Conservation (phyloP, 2,113 vertebrate genomes). For the Rhea pennata region DNA sequence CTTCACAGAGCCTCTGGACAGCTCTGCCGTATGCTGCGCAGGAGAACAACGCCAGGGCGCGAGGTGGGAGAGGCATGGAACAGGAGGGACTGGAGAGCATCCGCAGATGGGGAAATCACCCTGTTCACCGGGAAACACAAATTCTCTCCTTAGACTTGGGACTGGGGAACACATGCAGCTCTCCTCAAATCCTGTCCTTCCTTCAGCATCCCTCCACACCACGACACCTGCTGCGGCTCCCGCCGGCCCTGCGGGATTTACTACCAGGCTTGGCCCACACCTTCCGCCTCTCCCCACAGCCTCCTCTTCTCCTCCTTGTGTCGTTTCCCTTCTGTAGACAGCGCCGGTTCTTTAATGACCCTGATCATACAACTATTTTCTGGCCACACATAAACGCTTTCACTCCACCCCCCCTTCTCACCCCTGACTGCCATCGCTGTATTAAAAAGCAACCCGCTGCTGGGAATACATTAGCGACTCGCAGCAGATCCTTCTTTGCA, state of each 20-base stretch:
- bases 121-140: accelerated
- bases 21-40: no score
- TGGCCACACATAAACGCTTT: conserved; percentile 65
- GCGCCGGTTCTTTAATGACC: conserved; percentile 32
- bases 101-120: not conserved
- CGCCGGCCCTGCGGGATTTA: not conserved
- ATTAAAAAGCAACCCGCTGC: conserved; percentile 77
- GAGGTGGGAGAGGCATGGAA: not conserved
- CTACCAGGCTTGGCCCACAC: not conserved
- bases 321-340: not conserved
- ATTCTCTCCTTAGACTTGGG: not conserved
- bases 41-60: not conserved
- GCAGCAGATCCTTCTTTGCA: conserved; percentile 75
- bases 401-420: not conserved
- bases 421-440: conserved; percentile 51
- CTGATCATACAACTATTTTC: conserved; percentile 69
- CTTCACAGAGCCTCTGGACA: not conserved
- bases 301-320: not conserved
- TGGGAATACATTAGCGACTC: conserved; percentile 78
- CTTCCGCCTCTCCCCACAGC: not conserved
- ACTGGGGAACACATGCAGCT: no score
- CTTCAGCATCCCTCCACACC: not conserved
- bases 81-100: not conserved
- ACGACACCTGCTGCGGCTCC: no score
- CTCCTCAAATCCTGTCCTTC: not conserved